Base-by-base conservation (phyloP, 2,797 vertebrate species). In the Ateles fusciceps region DNA sequence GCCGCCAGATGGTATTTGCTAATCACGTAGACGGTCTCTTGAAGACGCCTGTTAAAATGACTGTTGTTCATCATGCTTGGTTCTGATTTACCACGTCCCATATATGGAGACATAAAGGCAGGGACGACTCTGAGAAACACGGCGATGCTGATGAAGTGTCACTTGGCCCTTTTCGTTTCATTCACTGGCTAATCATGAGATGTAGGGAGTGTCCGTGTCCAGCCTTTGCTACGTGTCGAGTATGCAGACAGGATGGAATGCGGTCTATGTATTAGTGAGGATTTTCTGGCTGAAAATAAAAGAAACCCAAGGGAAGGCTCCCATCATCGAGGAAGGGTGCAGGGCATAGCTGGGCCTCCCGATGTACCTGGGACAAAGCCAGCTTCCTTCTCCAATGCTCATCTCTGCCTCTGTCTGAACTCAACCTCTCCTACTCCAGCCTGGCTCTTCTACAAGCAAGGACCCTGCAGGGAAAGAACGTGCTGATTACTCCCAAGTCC, bases 1-100 rank as follows among this genome's bases (percentile, higher is more conserved):
- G 78, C 52, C 2, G 5, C 78, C 94, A 91, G 74, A 93, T 87
- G 89, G 86, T 36, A 86, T 79, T 4, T 50, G 81, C 81, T 95
- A 95, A 95, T 96, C 97, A 72, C 83, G 84, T 7, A 33, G 72
- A 61, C 33, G 26, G 93, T 55, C 85, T 85, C 81, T 71, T 59
- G n/a, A 85, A 95, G 72, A 81, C 2, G 59, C 4, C 24, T n/a
- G 17, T 85, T 89, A 61, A 61, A 61, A 64, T 19, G 24, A 85
- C 46, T 4, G 59, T 48, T 36, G 7, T 44, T 76, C 26, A 24
- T 11, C 42, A 0, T 8, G 42, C 46, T 80, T 21, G 74, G n/a
- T 22, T 76, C 48, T 61, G 30, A 10, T 33, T 76, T 8, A 14
- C 33, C 19, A 26, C 0, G 22, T 24, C 44, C 84, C 14, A 1